Evolutionary conservation across 1,140 invertebrate species (phyloP), one percentile per base, ranked within the genome.

Genomic region (Patella vulgata): DNA sequence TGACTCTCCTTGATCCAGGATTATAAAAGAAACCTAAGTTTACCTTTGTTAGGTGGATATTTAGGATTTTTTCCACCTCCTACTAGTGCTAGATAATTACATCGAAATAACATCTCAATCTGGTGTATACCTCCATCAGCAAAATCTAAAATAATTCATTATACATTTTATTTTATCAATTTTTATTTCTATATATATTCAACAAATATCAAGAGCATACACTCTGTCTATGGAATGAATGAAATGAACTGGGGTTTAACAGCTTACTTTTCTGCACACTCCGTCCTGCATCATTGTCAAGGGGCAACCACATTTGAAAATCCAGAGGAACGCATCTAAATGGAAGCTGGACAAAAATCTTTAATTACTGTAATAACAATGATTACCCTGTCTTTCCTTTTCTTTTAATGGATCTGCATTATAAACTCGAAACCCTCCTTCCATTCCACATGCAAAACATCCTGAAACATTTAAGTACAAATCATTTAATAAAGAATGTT

Each of bases 41-140:
- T 82, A 92, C 91, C 91, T 90, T 93, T 93, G 80, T 98, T 97
- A 47, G 92, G 89, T 23, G 96, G 94, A 87, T 96, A 98, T 70
- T 95, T 90, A 5, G 96, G 95, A 56, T 91, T 90, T 65, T 89
- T 88, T 48, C 96, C 96, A 67, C 95, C 96, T 47, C 96, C 96
- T 57, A 99, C 94, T 42, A 99, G 85, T 14, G 96, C 97, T 78
- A 98, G 88, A 86, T 98, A 98, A 86, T 98, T 98, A 84, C 96
- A 98, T 58, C 95, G 88, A 84, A 98, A 99, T 11, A 99, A 85
- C 96, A 98, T 98, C 87, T 99, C 97, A 12, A 98, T 93, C 82
- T 94, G 93, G 60, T 92, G 91, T 47, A 99, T 88, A 8, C 95
- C 95, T 56, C 94, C 96, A 86, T 86, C 86, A 65, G 73, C 66